Evolutionary conservation across 64 coral and sea anemone species (phyloP).

Genomic region (Porites lutea): DNA sequence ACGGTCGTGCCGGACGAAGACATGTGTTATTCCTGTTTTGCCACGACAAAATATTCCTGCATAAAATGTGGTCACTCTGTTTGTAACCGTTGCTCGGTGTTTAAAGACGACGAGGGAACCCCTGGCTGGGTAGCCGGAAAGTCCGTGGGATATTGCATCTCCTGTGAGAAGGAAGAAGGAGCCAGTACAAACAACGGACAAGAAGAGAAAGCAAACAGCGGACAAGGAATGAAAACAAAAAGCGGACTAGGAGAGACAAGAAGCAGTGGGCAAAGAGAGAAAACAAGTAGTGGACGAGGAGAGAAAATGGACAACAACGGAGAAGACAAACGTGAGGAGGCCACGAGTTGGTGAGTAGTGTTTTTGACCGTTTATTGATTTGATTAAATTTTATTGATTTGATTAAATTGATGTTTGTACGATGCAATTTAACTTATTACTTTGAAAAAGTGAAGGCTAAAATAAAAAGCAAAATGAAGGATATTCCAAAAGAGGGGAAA

Average conservation of each 20-base stretch:
- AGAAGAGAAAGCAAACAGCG: background rate
- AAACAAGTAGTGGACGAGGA: no score
- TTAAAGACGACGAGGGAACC: background rate
- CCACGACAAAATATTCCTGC: slow-evolving; percentile 17
- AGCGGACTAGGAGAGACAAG: background rate
- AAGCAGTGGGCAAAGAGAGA: no score
- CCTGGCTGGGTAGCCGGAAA: slow-evolving; percentile 2
- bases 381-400: no score
- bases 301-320: no score
- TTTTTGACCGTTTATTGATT: no score
- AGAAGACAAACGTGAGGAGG: no score
- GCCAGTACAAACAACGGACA: background rate
- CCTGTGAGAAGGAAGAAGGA: background rate
- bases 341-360: no score
- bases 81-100: background rate
- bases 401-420: no score
- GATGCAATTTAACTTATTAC: no score
- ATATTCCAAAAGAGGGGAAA: no score
- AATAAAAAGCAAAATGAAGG: no score
- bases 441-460: no score
- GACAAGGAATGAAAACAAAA: background rate
- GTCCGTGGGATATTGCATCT: slow-evolving; percentile 6
- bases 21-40: slow-evolving; percentile 38
- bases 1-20: slow-evolving; percentile 2
- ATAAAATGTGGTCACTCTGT: background rate